Evolutionary conservation across 2,797 vertebrate genomes (phyloP).

Genomic region (Malurus leucopterus): DNA sequence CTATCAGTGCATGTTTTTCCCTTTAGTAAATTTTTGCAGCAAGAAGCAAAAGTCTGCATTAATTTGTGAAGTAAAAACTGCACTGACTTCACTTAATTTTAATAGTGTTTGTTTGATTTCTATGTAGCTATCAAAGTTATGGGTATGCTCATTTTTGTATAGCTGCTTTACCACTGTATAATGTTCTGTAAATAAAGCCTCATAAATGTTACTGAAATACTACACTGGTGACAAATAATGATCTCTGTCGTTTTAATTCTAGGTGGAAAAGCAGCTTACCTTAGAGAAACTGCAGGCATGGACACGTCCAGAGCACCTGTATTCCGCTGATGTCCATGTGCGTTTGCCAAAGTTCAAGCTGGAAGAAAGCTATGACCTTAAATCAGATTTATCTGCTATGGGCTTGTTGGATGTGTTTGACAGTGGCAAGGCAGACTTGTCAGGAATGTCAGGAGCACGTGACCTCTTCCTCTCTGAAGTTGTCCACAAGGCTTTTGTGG

Average conservation of each 20-base stretch:
- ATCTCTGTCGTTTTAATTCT: constrained; percentile 27
- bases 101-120: neutral
- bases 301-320: constrained; percentile 77
- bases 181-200: neutral
- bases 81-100: neutral
- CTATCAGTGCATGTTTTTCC: neutral
- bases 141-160: neutral
- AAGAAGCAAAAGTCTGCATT: neutral
- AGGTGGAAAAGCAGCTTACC: constrained; percentile 85
- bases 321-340: constrained; percentile 69
- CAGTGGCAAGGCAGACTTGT: constrained; percentile 78
- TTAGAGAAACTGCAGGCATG: constrained; percentile 82
- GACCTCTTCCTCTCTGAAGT: constrained; percentile 86
- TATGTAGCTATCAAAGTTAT: neutral
- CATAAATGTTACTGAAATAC: neutral
- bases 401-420: constrained; percentile 84
- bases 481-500: constrained; percentile 89
- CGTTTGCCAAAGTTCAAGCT: constrained; percentile 88
- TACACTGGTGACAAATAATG: neutral
- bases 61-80: neutral
- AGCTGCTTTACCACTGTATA: neutral
- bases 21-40: neutral
- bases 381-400: constrained; percentile 70
- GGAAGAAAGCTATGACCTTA: constrained; percentile 83
- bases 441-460: constrained; percentile 79